Evolutionary conservation across 2,888 invertebrate species (phyloP), one percentile per base, ranked within the genome.

Genomic region (Idaea biselata): DNA sequence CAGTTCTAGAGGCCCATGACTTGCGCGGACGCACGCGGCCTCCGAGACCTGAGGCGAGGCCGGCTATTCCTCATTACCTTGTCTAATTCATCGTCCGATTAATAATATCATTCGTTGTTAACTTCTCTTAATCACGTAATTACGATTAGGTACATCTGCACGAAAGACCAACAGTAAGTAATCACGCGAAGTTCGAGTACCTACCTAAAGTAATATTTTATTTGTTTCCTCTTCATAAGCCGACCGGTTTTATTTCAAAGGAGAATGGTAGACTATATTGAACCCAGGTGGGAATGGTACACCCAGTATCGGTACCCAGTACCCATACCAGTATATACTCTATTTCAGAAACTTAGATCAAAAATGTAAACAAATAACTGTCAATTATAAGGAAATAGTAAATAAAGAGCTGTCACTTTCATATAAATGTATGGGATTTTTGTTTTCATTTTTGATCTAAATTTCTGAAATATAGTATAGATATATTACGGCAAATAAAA

Each of bases 61-160:
- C 85, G 78, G 75, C 77, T 84, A 86, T 83, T 88, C 88, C 86
- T 87, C 74, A 78, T 81, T 80, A 78, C 81, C 80, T 82, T 80
- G 78, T 74, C 74, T 75, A 74, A 76, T 77, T 75, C 74, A 79
- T 76, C 66, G 63, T 71, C 65, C 64, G 70, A 69, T 74, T 70
- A 63, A 70, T 75, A 71, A 18, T 56, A 18, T 56, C 7, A 56
- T 18, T 56, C 18, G 18, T 18, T 56, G 18, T 18, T 44, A 44
- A 44, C 44, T 44, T 44, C 44, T 44, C 44, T 44, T 14, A 44
- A 44, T 44, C 44, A 14, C 44, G 8, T 44, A 44, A 44, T 44
- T 44, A 44, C 44, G 44, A 44, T 44, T 44, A 44, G 44, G 44
- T 44, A 44, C 7, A 25, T 25, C 25, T 25, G 5, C 25, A n/a